Percentiles rank a stretch among this genome's conserved stretches.
Evolutionary conservation across 2,113 vertebrate species (phyloP).

Genomic region (Mystacornis crossleyi): DNA sequence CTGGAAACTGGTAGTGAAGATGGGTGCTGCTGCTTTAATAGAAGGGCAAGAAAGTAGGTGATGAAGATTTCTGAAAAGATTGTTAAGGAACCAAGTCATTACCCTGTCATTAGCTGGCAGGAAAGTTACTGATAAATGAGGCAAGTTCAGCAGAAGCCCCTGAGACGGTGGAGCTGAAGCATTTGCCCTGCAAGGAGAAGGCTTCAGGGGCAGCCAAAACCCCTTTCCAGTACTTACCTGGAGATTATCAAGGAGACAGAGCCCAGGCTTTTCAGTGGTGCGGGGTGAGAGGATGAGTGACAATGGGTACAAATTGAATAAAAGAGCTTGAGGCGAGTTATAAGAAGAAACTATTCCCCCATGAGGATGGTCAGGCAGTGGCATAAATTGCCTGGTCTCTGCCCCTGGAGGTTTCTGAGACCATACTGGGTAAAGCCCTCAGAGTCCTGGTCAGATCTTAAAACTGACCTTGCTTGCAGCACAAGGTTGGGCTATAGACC

Average conservation of each 20-base stretch:
- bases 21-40: neutral
- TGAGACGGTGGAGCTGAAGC: neutral
- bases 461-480: neutral
- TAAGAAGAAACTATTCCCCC: neutral
- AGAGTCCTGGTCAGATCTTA: neutral
- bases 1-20: neutral
- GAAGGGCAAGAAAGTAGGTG: neutral
- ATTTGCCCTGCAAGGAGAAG: neutral
- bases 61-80: neutral
- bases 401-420: neutral
- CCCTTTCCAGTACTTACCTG: neutral
- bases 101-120: neutral
- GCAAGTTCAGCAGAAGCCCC: neutral
- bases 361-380: neutral
- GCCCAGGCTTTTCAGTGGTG: neutral
- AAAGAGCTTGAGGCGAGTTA: neutral
- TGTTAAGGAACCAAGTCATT: neutral
- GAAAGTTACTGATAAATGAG: neutral
- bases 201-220: neutral
- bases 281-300: neutral
- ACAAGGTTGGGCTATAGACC: neutral
- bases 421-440: neutral
- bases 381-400: neutral
- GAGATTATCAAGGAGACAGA: neutral
- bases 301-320: neutral